Percentiles rank a stretch among this genome's conserved stretches.
Evolutionary conservation across 23 tunicate genomes (phyloP).

Genomic region (Phallusia fumigata): DNA sequence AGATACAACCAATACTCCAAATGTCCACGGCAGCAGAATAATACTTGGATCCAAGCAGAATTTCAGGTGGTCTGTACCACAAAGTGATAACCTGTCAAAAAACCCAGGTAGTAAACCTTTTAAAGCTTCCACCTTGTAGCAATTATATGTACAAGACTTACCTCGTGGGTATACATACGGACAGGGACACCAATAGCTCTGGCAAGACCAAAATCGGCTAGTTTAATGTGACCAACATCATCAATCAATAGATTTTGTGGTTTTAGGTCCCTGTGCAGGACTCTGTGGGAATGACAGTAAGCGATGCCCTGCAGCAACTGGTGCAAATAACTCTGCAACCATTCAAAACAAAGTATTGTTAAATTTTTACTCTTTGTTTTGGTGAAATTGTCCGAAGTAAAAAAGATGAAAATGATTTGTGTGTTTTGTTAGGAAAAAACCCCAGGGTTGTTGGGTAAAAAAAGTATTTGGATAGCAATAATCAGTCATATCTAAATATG

Average conservation of each 20-base stretch:
- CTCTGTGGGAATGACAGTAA: conserved; percentile 97
- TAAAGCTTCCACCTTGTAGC: too few relatives aligned
- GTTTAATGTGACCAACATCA: conserved; percentile 80
- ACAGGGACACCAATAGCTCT: conserved; percentile 97
- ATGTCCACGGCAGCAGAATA: conserved; percentile 97
- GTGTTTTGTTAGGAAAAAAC: too few relatives aligned
- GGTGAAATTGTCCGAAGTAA: too few relatives aligned
- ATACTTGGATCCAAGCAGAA: conserved; percentile 85
- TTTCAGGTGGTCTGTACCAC: conserved; percentile 99
- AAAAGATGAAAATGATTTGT: too few relatives aligned
- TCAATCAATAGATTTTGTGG: conserved; percentile 97
- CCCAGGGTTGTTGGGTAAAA: too few relatives aligned
- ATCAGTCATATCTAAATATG: too few relatives aligned
- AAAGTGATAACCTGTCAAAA: conserved; percentile 84
- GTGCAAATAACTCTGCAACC: conserved; percentile 75
- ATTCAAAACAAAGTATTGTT: not conserved
- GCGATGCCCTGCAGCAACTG: conserved; percentile 96
- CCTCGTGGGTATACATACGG: conserved; percentile 96
- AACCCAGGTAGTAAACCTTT: too few relatives aligned
- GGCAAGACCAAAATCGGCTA: conserved; percentile 98
- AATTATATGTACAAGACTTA: too few relatives aligned
- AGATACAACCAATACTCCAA: conserved; percentile 99
- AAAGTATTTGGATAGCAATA: too few relatives aligned
- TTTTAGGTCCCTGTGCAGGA: conserved; percentile 94
- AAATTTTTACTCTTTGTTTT: too few relatives aligned